These are phyloP conservation scores for Zele albiditarsus DNA, from an alignment of 2,888 invertebrate species.

Conservation along the genomic window DNA sequence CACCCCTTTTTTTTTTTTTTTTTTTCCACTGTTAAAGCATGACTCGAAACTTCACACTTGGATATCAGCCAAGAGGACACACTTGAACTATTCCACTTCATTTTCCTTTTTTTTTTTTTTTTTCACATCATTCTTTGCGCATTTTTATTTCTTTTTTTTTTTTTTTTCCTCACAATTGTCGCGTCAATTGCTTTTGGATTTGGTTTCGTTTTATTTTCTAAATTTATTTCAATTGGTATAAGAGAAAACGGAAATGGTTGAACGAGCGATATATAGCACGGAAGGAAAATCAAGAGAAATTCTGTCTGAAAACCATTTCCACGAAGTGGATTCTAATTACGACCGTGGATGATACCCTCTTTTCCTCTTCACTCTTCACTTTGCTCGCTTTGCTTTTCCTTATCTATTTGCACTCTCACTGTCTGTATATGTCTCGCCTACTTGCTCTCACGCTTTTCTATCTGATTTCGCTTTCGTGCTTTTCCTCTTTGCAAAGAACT, in stretches of 20 bases:
- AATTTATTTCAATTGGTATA: neutral
- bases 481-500: conserved; percentile 5
- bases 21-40: conserved; percentile 45
- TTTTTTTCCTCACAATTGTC: conserved; percentile 1
- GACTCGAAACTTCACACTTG: conserved; percentile 58
- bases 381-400: conserved; percentile 35
- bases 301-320: conserved; percentile 55
- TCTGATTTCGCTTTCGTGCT: neutral
- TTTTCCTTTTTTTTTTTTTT: conserved; percentile 10
- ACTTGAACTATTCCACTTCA: conserved; percentile 32
- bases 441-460: neutral
- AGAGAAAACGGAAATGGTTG: neutral
- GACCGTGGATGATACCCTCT: conserved; percentile 52
- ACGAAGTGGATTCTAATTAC: conserved; percentile 65
- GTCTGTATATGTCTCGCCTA: neutral
- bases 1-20: conserved; percentile 49
- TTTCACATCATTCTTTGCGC: neutral
- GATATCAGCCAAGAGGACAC: conserved; percentile 50
- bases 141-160: neutral
- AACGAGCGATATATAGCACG: neutral
- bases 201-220: neutral
- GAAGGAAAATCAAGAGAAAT: conserved; percentile 20
- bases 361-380: conserved; percentile 39
- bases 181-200: neutral
- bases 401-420: conserved; percentile 28